Evolutionary conservation across 2,113 vertebrate species (phyloP), one percentile per base, ranked within the genome.

Genomic region (Osmerus mordax): DNA sequence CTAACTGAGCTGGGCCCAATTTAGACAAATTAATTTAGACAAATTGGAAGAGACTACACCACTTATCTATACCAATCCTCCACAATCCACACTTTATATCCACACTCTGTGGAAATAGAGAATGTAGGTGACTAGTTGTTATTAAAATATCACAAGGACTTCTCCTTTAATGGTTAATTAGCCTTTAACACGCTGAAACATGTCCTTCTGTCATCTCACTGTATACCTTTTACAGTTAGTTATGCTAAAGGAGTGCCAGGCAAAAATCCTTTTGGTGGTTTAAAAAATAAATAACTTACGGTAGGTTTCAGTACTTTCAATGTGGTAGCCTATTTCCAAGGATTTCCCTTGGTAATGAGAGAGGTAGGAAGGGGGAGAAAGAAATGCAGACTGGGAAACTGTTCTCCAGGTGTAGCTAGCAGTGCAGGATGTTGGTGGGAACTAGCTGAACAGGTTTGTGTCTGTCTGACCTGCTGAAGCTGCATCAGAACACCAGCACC

Each of bases 371-470:
- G 70, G 1, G 67, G 70, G 23, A n/a, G 69, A 36, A n/a, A 56
- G 51, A 73, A 61, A 16, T 62, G 41, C 69, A 4, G 21, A 41
- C 74, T 81, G 83, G 78, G 79, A 86, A 84, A 85, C 47, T 72
- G 70, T 70, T 69, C 74, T 82, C 70, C 85, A 87, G 86, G 85
- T 87, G 82, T 85, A 89, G 82, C 80, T 82, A 83, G 84, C 83
- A 80, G 80, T 52, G 23, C 65, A 76, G 63, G 76, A 77, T 68
- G 62, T 77, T 83, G 77, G 28, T 81, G 84, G 59, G 83, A 89
- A 86, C 84, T 76, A 89, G 85, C 84, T 78, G 52, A 89, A 88
- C 90, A 72, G 80, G 90, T 91, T 91, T 60, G n/a, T 3, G 16
- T 18, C 32, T 68, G 76, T 72, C 72, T 70, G 70, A 72, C 67